Base-by-base conservation (phyloP, 1,140 invertebrate species). In the Argopecten irradians region DNA sequence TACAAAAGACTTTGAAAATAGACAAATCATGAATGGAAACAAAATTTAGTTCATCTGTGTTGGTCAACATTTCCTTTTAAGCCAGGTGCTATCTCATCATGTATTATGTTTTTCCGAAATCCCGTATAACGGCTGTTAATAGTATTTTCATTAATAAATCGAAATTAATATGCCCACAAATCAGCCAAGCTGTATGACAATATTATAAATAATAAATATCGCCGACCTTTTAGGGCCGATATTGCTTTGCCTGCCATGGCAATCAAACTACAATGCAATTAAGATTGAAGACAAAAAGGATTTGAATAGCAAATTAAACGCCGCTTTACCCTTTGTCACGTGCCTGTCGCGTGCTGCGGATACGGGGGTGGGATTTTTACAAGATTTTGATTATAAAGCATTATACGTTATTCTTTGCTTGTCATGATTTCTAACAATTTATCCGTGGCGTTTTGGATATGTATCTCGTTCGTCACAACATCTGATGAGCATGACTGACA, bases 361-460 rank as follows among this genome's bases (percentile, higher is more conserved):
- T 71, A 71, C n/a, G 43, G 19, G 8, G 55, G 14, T 71, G 22
- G n/a, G n/a, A n/a, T n/a, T 71, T 71, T 71, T 71, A 71, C 55
- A 71, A n/a, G n/a, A 28, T 71, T 71, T 71, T 71, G n/a, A 71
- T 71, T 71, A 16, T 16, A 71, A 28, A 71, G 55, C 55, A 71
- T 7, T 5, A 71, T 71, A 71, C 28, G 5, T 11, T 11, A 5
- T 16, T n/a, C 55, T 71, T 71, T 71, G 43, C 19, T 46, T 46
- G 55, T 71, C 55, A 71, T 71, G 55, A 71, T 71, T 71, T 71
- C 55, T 71, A n/a, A 22, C 55, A 71, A 71, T 71, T 71, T 71
- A 71, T 71, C 16, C n/a, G 19, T 28, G 7, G 55, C 55, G 22
- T n/a, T 71, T 0, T 71, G n/a, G 55, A 71, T 71, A 71, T 1